Evolutionary conservation across 2,113 vertebrate genomes (phyloP).

Genomic region (Motacilla tschutschensis): DNA sequence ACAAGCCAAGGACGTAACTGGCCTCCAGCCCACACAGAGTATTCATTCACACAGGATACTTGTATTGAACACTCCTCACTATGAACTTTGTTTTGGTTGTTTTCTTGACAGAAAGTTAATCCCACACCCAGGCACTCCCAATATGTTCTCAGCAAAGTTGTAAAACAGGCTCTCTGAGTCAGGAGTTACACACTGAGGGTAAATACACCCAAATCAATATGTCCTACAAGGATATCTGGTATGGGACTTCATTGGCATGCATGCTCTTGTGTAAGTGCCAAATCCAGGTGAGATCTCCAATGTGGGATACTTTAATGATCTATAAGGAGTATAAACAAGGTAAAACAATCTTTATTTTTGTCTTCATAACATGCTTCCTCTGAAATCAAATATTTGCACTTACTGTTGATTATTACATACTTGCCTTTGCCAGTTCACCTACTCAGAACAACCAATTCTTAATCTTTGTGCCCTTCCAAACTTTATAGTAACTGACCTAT

Average conservation of each 20-base stretch:
- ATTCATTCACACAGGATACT: background rate
- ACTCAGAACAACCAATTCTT: background rate
- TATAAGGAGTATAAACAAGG: background rate
- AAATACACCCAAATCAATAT: background rate
- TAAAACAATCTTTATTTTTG: background rate
- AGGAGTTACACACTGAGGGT: background rate
- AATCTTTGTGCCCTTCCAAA: background rate
- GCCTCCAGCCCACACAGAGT: background rate
- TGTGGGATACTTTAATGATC: background rate
- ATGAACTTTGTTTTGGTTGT: slow-evolving; percentile 10
- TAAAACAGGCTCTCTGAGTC: slow-evolving; percentile 42
- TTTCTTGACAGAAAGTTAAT: slow-evolving; percentile 20
- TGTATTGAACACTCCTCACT: background rate
- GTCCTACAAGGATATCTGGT: background rate
- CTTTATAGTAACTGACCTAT: background rate
- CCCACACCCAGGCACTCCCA: slow-evolving; percentile 47
- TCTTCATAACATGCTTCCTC: background rate
- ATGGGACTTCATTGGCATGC: background rate
- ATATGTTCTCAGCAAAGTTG: slow-evolving; percentile 17
- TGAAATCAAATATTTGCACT: background rate
- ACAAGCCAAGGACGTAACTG: background rate
- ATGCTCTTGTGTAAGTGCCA: background rate
- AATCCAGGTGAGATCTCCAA: background rate
- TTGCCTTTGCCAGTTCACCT: background rate
- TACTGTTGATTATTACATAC: background rate